Conservation (phyloP, 2,888 invertebrate species). For the Lagria hirta region DNA sequence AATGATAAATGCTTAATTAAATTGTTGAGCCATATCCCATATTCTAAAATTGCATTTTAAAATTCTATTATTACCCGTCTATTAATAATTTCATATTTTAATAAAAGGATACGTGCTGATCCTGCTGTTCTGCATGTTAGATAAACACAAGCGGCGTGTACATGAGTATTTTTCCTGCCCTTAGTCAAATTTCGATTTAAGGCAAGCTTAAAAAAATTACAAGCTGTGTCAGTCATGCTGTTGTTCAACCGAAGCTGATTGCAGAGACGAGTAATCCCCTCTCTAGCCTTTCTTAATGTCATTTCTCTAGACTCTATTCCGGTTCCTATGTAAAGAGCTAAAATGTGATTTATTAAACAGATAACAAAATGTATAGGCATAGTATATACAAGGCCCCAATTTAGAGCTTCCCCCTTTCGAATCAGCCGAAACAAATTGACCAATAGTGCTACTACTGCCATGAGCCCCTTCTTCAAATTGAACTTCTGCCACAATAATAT, state of each 20-base stretch:
- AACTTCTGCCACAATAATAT: constrained; percentile 93
- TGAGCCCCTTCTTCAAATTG: constrained; percentile 92
- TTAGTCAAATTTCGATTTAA: constrained; percentile 80
- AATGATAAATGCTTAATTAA: no score
- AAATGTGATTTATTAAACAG: constrained; percentile 29
- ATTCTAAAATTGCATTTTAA: no score
- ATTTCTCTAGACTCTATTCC: constrained; percentile 91
- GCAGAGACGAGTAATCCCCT: constrained; percentile 81
- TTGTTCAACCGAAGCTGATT: constrained; percentile 86
- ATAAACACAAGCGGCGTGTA: constrained; percentile 96
- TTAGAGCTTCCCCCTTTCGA: constrained; percentile 82
- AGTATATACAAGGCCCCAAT: constrained; percentile 68
- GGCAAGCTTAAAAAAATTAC: constrained; percentile 93
- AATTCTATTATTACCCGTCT: no score
- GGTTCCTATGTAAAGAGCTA: constrained; percentile 76
- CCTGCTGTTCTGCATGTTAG: constrained; percentile 95
- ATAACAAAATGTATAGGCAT: background rate
- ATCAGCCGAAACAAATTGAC: constrained; percentile 91
- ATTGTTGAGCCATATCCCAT: no score
- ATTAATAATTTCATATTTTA: no score
- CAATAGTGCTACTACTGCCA: constrained; percentile 85
- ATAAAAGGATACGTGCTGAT: constrained; percentile 74
- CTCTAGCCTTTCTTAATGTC: constrained; percentile 84
- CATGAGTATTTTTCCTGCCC: constrained; percentile 86
- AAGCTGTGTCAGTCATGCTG: constrained; percentile 90